Percentiles rank a stretch among this genome's conserved stretches.
Conservation (phyloP, 2,113 vertebrate species). For the Polyodon spathula region DNA sequence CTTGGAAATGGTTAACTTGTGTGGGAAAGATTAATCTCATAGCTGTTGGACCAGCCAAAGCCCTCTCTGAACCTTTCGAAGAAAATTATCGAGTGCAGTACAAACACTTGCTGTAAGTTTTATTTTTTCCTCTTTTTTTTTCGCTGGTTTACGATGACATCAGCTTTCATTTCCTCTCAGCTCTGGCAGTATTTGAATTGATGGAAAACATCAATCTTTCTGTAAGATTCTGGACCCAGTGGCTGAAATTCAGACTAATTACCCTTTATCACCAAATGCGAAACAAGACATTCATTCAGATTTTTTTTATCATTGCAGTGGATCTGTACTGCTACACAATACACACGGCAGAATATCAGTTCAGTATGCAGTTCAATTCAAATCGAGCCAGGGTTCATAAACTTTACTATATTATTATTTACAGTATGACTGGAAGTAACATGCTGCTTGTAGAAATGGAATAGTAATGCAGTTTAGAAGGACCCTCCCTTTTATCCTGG, state of each 20-base stretch:
- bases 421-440: too few species aligned
- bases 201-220: constrained; percentile 24
- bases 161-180: constrained; percentile 14
- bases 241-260: constrained; percentile 7
- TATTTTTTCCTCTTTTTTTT: background rate
- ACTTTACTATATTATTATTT: too few species aligned
- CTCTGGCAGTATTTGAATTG: constrained; percentile 9
- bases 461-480: too few species aligned
- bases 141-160: constrained; percentile 16
- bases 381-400: background rate
- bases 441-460: too few species aligned
- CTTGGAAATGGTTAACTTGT: too few species aligned
- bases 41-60: too few species aligned
- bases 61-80: too few species aligned
- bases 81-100: too few species aligned
- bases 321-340: background rate
- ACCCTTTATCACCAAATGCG: constrained; percentile 3
- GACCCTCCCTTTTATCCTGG: too few species aligned
- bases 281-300: constrained; percentile 19
- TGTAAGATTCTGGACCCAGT: constrained; percentile 13
- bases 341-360: background rate
- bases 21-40: too few species aligned
- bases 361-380: constrained; percentile 6
- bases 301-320: constrained; percentile 2
- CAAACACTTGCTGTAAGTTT: too few species aligned